These are phyloP conservation scores for Drosophila barbarae DNA, from an alignment of 2,888 invertebrate species.

Conservation along the genomic window DNA sequence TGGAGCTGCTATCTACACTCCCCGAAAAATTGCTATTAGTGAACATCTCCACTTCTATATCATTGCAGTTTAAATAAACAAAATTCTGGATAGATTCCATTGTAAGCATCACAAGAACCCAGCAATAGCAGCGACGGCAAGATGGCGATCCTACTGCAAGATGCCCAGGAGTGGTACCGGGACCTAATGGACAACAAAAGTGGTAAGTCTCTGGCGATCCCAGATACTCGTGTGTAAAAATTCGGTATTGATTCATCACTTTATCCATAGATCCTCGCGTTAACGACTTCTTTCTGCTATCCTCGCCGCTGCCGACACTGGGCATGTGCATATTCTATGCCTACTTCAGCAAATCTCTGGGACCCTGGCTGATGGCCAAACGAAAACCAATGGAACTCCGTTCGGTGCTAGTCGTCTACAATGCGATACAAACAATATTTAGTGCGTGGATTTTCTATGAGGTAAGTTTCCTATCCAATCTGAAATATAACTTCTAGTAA, in stretches of 20 bases:
- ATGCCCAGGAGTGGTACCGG: constrained; percentile 83
- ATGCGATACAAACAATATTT: constrained; percentile 92
- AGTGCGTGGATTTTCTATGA: constrained; percentile 95
- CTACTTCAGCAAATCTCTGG: constrained; percentile 89
- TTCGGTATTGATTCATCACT: not conserved
- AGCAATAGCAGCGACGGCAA: constrained; percentile 39
- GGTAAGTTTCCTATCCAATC: constrained; percentile 81
- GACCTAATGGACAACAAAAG: constrained; percentile 87
- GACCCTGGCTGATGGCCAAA: constrained; percentile 93
- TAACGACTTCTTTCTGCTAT: constrained; percentile 93
- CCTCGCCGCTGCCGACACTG: constrained; percentile 91
- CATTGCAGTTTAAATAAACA: constrained; percentile 12
- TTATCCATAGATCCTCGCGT: constrained; percentile 89
- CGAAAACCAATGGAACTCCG: constrained; percentile 92
- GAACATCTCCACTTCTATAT: constrained; percentile 1
- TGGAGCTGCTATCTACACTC: not conserved
- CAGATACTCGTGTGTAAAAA: too few relatives aligned
- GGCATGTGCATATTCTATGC: constrained; percentile 91
- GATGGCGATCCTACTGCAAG: constrained; percentile 77
- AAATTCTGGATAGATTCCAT: constrained; percentile 12
- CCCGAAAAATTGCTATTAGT: not conserved
- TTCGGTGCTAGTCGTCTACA: constrained; percentile 89
- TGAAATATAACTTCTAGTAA: not conserved
- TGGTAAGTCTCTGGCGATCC: constrained; percentile 80
- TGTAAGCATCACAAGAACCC: constrained; percentile 4